Evolutionary conservation across 2,113 vertebrate species (phyloP).

Genomic region (Mungos mungo): DNA sequence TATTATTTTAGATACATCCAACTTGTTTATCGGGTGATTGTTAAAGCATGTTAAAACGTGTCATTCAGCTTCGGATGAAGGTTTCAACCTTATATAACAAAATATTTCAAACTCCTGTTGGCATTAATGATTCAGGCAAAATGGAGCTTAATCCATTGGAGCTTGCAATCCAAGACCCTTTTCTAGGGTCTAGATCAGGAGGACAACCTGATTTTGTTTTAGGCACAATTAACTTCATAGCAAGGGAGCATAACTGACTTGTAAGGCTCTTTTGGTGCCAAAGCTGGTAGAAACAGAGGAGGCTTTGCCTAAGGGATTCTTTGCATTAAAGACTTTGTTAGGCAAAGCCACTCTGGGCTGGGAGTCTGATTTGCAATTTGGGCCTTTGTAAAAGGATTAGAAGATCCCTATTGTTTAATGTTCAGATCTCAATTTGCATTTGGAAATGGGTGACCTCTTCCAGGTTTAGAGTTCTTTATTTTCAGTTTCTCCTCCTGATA

Average conservation of each 20-base stretch:
- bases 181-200: neutral
- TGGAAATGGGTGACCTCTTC: neutral
- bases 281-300: conserved; percentile 46
- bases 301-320: neutral
- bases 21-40: conserved; percentile 82
- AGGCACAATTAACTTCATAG: conserved; percentile 15
- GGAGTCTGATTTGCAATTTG: conserved; percentile 62
- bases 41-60: conserved; percentile 82
- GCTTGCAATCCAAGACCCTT: neutral
- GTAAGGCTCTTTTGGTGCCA: fast-evolving
- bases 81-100: conserved; percentile 75
- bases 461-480: neutral
- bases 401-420: conserved; percentile 14
- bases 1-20: conserved; percentile 80
- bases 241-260: conserved; percentile 40
- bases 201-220: conserved; percentile 17
- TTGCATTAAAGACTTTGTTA: conserved; percentile 66
- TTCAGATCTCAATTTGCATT: conserved; percentile 62
- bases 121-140: conserved; percentile 50
- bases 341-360: conserved; percentile 53
- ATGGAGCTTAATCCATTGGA: neutral
- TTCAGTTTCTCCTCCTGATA: conserved; percentile 50
- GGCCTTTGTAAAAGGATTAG: conserved; percentile 59
- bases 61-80: conserved; percentile 81
- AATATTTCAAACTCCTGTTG: conserved; percentile 66